Evolutionary conservation across 2,888 invertebrate genomes (phyloP), one percentile per base, ranked within the genome.

Genomic region (Branchellion lobata): DNA sequence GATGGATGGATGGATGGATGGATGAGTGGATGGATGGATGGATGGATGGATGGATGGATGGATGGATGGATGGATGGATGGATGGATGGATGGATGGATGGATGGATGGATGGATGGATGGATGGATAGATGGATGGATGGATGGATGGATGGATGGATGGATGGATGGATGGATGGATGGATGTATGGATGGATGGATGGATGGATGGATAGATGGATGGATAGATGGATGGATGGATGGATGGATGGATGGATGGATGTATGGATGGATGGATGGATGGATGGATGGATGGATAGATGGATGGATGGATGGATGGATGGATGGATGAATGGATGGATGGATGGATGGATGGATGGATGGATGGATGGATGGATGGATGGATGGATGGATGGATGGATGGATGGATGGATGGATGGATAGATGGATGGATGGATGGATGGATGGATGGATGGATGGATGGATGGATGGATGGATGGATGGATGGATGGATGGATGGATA

Each of bases 201-300:
- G 65, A 65, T 65, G 65, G 65, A 65, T 65, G 65, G 65, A 65
- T 65, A 21, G 65, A 65, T 65, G 65, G 65, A 65, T 65, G 65
- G 65, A 65, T 65, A 21, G 65, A 65, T 65, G 65, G 65, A 65
- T 65, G 65, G 65, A 65, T 65, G 65, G 65, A 65, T 65, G 65
- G 65, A 65, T 65, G 65, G 65, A 65, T 65, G 65, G 65, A 65
- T 65, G 65, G 65, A 65, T 65, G 65, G 65, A 65, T 65, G 65
- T 3, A 65, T 65, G 65, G 65, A 65, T 65, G 65, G 65, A 65
- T 65, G 65, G 65, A 65, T 65, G 65, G 65, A 65, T 65, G 65
- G 65, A 65, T 65, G 65, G 65, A 65, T 65, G 65, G 65, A 65
- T 65, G 65, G 65, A 65, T 65, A 21, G 65, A 65, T 65, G 65